A percentile compares a stretch with the other conserved stretches of the same genome.
phyloP scores from a whole-genome alignment of 2,888 invertebrate species.

The Byasa hedistus region DNA sequence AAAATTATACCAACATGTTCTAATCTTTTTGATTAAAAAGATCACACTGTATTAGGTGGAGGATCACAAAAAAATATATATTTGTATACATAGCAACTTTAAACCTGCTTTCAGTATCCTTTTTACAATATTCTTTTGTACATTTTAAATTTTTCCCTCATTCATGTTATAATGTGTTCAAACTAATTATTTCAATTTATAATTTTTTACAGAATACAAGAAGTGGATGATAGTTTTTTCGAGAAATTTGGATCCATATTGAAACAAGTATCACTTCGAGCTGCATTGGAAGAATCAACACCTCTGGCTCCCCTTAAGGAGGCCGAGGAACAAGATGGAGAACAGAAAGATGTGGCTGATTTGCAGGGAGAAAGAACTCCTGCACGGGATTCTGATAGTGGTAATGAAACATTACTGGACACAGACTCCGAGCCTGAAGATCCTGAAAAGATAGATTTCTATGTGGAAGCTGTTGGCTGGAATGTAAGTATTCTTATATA shows the following conservation, averaged over 20 bases:
- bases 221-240: conserved; percentile 90
- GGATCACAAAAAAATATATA: too few relatives aligned
- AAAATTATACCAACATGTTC: neutral
- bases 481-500: conserved; percentile 82
- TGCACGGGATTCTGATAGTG: conserved; percentile 71
- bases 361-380: conserved; percentile 62
- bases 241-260: conserved; percentile 89
- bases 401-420: conserved; percentile 79
- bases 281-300: conserved; percentile 78
- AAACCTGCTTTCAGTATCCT: too few relatives aligned
- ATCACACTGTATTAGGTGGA: too few relatives aligned
- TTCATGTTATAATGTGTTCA: neutral
- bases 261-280: conserved; percentile 81
- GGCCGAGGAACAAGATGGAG: conserved; percentile 66
- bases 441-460: conserved; percentile 81
- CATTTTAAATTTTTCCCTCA: neutral
- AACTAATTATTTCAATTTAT: conserved; percentile 10
- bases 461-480: conserved; percentile 84
- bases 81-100: too few relatives aligned
- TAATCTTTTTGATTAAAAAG: neutral
- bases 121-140: too few relatives aligned
- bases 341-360: conserved; percentile 58
- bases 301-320: conserved; percentile 77
- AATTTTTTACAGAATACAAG: conserved; percentile 83
- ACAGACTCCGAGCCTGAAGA: conserved; percentile 85